Evolutionary conservation across 2,113 vertebrate species (phyloP).

Genomic region (Egretta garzetta): DNA sequence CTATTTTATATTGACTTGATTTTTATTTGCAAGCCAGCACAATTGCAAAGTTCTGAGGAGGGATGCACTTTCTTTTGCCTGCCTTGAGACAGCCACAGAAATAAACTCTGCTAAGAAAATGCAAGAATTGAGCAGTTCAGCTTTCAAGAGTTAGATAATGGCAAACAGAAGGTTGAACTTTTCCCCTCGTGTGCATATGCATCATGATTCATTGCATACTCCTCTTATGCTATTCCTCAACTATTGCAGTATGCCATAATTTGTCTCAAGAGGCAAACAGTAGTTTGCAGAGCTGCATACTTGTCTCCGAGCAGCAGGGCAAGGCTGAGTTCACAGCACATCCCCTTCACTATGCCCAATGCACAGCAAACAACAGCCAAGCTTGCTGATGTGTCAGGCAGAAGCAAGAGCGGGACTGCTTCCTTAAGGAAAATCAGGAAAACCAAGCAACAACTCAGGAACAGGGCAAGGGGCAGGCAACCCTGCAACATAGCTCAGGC

Average conservation of each 20-base stretch:
- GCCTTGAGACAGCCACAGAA: conserved; percentile 33
- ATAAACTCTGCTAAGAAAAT: conserved; percentile 15
- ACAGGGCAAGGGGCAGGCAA: background rate
- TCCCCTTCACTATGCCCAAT: background rate
- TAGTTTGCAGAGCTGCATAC: conserved; percentile 64
- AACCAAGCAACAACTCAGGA: background rate
- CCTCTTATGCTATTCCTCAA: conserved; percentile 61
- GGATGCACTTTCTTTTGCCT: background rate
- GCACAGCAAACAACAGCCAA: background rate
- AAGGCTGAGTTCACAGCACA: conserved; percentile 44
- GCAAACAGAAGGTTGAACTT: conserved; percentile 74
- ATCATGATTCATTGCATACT: conserved; percentile 68
- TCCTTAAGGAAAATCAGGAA: conserved; percentile 33
- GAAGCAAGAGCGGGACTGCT: background rate
- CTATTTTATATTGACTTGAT: background rate
- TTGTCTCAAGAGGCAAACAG: conserved; percentile 67
- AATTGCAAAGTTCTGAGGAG: background rate
- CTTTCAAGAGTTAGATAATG: conserved; percentile 67
- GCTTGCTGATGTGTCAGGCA: background rate
- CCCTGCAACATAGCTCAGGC: background rate
- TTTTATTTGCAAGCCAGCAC: background rate
- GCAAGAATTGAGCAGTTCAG: conserved; percentile 56
- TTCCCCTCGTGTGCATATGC: conserved; percentile 67
- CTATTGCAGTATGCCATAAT: conserved; percentile 52
- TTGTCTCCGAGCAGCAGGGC: background rate